Percentiles rank a stretch among this genome's conserved stretches.
Conservation (phyloP, 92 coral and sea anemone species). For the Phymanthus crucifer region DNA sequence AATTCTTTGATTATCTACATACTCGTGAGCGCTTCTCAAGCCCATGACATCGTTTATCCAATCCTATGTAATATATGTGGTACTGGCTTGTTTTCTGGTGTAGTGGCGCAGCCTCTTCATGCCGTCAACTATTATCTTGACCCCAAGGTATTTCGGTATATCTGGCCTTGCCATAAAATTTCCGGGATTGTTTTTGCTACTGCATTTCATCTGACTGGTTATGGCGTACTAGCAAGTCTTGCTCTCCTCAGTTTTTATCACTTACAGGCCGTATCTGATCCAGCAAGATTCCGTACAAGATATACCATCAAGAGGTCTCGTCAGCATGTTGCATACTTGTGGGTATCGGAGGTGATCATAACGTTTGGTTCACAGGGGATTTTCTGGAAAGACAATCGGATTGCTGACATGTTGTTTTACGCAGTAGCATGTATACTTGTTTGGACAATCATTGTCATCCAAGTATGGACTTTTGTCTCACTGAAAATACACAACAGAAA, state of each 20-base stretch:
- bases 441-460: not conserved
- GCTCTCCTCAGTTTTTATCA: not conserved
- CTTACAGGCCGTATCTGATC: not conserved
- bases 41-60: not conserved
- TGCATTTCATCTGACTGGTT: not conserved
- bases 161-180: not conserved
- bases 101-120: not conserved
- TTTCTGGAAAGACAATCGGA: not conserved
- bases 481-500: not conserved
- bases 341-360: not conserved
- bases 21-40: not conserved
- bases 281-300: not conserved
- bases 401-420: not conserved
- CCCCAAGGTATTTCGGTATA: not conserved
- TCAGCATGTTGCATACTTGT: not conserved
- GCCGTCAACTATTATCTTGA: not conserved
- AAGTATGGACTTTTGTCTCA: not conserved
- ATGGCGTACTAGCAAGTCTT: conserved; percentile 4
- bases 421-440: not conserved
- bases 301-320: not conserved
- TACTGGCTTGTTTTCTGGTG: not conserved
- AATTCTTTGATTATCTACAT: not conserved
- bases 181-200: not conserved
- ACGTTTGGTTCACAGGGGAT: not conserved
- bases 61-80: not conserved